phyloP scores from a whole-genome alignment of 2,797 vertebrate species.

The Schizothorax lantsangensis region DNA sequence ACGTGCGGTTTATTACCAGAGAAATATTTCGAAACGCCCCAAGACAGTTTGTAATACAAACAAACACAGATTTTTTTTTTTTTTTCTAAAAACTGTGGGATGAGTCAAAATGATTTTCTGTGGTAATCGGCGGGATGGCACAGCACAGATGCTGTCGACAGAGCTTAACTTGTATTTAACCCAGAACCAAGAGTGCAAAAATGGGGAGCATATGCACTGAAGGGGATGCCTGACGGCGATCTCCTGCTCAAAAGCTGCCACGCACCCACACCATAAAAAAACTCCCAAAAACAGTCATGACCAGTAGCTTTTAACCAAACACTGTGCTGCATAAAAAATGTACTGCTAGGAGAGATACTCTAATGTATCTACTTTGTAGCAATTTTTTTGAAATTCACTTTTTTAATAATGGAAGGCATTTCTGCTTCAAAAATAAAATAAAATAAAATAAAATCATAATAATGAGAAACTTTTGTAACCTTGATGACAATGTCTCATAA shows the following conservation, averaged over 20 bases:
- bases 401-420: not conserved
- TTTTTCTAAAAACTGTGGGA: not conserved
- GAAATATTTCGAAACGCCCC: not conserved
- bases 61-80: not conserved
- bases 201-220: conserved; percentile 3
- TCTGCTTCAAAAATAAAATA: not conserved
- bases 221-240: not conserved
- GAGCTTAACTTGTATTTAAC: conserved; percentile 18
- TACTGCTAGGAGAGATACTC: not conserved
- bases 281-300: not conserved
- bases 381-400: not conserved
- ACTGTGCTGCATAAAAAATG: too few relatives aligned
- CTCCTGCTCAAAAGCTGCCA: not conserved
- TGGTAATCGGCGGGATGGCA: not conserved
- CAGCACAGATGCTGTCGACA: conserved; percentile 6
- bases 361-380: not conserved
- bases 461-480: not conserved
- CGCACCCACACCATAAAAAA: not conserved
- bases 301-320: not conserved
- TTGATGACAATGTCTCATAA: not conserved
- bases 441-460: not conserved
- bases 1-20: not conserved
- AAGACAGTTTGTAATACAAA: not conserved
- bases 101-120: not conserved
- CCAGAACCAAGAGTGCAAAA: not conserved